Conservation (phyloP, 2,113 vertebrate species). For the Gallinago jamesoni region DNA sequence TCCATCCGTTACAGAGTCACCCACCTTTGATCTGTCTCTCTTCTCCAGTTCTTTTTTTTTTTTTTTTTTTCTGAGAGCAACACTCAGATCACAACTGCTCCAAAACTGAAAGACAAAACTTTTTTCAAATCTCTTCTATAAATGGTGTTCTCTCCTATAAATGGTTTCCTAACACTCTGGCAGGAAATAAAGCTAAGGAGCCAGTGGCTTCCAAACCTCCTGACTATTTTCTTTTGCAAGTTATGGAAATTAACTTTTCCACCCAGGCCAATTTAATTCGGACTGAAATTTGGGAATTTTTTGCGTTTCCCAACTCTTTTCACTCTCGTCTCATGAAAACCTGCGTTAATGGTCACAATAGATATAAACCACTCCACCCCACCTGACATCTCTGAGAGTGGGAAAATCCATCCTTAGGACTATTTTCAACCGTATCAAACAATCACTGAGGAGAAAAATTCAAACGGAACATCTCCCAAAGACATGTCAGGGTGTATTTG, state of each 20-base stretch:
- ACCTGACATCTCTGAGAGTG: not conserved
- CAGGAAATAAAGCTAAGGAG: not conserved
- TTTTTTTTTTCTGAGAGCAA: not conserved
- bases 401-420: not conserved
- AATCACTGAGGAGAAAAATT: not conserved
- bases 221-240: not conserved
- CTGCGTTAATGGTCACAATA: not conserved
- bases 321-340: not conserved
- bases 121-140: not conserved
- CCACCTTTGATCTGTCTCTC: not conserved
- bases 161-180: no score
- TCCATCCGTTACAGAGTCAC: rapidly evolving
- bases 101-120: not conserved
- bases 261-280: not conserved
- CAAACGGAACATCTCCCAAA: not conserved
- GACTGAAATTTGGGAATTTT: not conserved
- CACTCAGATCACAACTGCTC: not conserved
- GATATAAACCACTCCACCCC: not conserved
- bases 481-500: not conserved
- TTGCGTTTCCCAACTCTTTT: not conserved
- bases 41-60: not conserved
- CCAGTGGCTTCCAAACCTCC: not conserved
- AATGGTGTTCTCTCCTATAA: not conserved
- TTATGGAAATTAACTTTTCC: not conserved
- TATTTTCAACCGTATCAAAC: not conserved